Evolutionary conservation across 1,140 invertebrate species (phyloP), one percentile per base, ranked within the genome.

Genomic region (Drosophila micromelanica): DNA sequence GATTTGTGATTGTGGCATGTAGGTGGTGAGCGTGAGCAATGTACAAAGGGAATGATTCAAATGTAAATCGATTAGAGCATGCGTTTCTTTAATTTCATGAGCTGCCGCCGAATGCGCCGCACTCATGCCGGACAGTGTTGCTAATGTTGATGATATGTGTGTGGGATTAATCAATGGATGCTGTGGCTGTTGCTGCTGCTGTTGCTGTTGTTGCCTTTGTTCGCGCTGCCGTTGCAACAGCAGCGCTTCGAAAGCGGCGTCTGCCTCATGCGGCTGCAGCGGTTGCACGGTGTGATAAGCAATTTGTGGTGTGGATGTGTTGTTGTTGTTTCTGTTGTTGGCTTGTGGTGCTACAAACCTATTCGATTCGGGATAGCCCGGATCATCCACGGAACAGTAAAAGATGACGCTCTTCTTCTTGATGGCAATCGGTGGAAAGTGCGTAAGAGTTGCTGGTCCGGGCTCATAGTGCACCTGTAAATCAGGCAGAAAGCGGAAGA

Each of bases 321-420:
- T 72, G 35, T 73, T 15, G 45, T 60, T 63, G 48, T 63, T 56
- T 20, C 56, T 46, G 11, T 17, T 54, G 49, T 62, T 73, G 62
- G 61, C 38, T 45, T 78, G 51, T 56, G 27, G 12, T 37, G 59
- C 64, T 90, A 91, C 90, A 89, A 82, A 91, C 90, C 90, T 91
- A 86, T 90, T 94, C 17, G 95, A 94, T 80, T 95, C 94, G 1
- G 97, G 97, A 76, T 96, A 93, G 13, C 97, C 97, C 7, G 94
- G 93, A 92, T 97, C 96, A 64, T 95, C 94, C 15, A 98, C 96
- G n/a, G 94, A 94, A 92, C 97, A 98, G 8, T 94, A 95, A 38
- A 98, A 94, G 5, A 95, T 95, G 2, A 98, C 93, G 42, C 94
- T 94, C 57, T 95, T 94, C 54, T 95, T 96, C 92, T 98, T 98